Evolutionary conservation across 2,888 invertebrate species (phyloP), one percentile per base, ranked within the genome.

Genomic region (Himalopsyche kuldschensis): DNA sequence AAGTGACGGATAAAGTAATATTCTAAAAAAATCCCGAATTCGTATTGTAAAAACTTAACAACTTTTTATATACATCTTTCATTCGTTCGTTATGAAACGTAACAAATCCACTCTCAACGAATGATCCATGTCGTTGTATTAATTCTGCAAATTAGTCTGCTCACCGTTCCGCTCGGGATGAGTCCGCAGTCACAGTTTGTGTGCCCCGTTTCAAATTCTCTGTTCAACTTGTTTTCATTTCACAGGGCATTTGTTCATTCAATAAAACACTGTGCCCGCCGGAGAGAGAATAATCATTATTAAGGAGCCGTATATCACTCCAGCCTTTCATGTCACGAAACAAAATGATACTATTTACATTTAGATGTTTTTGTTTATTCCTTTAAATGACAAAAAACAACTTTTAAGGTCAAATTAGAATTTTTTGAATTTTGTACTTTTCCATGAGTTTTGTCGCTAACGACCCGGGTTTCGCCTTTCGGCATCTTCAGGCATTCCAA

Each of bases 271-370:
- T 31, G 75, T 79, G 75, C 82, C 69, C 30, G 32, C 17, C 47
- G 76, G 47, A 75, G 79, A 82, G 79, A 32, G 82, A 82, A 78
- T 79, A 82, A 82, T 82, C 35, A 80, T 69, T 69, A 69, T 69
- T 15, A 20, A 20, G 15, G 69, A 30, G 24, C 27, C 30, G 8
- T 10, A 69, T 69, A 69, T 69, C 69, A 69, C 30, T 69, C 11
- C 69, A 69, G 27, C 30, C 20, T 69, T 69, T 27, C 15, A 41
- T 15, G 15, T 15, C 15, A 15, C 2, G 41, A 41, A 35, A 8
- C 35, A 35, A 35, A 8, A 35, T 35, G 6, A 32, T 32, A 6
- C 32, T 32, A 32, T 32, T 4, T 32, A 32, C 32, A 32, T 32
- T 32, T 32, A 32, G 32, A 32, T 32, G 32, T 32, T 5, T 6